Base-by-base conservation (phyloP, 2,113 vertebrate genomes). In the Pterocles orientalis region DNA sequence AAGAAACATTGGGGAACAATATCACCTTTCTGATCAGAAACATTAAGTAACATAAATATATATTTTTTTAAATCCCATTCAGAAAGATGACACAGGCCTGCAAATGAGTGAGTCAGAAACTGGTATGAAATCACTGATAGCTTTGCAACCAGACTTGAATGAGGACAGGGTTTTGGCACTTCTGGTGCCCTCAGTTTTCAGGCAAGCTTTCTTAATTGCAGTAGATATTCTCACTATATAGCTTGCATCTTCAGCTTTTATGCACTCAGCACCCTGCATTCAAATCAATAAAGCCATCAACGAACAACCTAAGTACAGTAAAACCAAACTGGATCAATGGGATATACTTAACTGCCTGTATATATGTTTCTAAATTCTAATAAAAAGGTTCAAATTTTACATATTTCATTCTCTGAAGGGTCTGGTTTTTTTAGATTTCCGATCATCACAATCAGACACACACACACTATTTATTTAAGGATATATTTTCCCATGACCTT, bases 401-500 rank as follows among this genome's bases (percentile, higher is more conserved):
- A 3, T 57, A 51, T 54, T 72, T 82, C 18, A 5, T 62, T 77
- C 66, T 83, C 48, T 70, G 50, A 90, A 88, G 28, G 21, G 31
- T 43, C 23, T 26, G 50, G 54, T 4, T 91, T 89, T 53, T 65
- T 5, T 29, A 50, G 68, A 57, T 60, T 57, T 89, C 71, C 86
- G 71, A 83, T 39, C 56, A 62, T 28, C 75, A 79, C 34, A 73
- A 39, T 41, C 92, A 89, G 61, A 79, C 28, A 90, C 34, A 58
- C 34, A 58, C 20, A 48, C 34, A 11, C 13, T 62, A 61, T 92
- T 91, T 95, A 90, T 50, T 88, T 62, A 70, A 83, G 87, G 82
- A 80, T 88, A 3, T 94, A 48, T 88, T 93, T 95, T 88, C 94
- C 79, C 79, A 86, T 90, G 94, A 96, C 85, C 88, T 90, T 68